Conservation (phyloP, 2,113 vertebrate species). For the Ramphastos sulfuratus region DNA sequence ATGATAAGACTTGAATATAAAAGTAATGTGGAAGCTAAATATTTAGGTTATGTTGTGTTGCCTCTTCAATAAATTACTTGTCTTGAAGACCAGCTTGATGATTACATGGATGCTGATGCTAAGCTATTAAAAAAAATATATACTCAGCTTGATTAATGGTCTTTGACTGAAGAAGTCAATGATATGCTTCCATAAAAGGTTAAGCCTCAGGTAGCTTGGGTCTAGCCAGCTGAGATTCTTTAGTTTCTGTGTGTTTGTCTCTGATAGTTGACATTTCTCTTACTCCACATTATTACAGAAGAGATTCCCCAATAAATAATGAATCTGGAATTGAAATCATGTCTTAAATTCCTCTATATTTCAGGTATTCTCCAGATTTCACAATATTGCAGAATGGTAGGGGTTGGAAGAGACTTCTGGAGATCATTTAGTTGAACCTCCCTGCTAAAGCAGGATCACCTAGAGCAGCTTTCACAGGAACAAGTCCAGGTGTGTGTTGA, state of each 20-base stretch:
- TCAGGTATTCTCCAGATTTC: neutral
- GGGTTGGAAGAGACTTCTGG: too few relatives aligned
- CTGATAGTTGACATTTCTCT: neutral
- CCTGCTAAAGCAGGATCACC: too few relatives aligned
- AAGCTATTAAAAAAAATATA: neutral
- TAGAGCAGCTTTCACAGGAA: too few relatives aligned
- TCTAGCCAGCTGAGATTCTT: neutral
- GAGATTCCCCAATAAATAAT: neutral
- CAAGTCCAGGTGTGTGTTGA: too few relatives aligned
- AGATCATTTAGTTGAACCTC: too few relatives aligned
- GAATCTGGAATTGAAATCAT: neutral
- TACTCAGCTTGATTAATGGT: constrained; percentile 35
- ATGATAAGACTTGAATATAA: neutral
- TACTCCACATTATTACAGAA: fast-evolving
- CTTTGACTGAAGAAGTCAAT: constrained; percentile 37
- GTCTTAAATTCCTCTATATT: neutral
- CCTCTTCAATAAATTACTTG: neutral
- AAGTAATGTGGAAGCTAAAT: neutral
- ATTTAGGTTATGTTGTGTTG: neutral
- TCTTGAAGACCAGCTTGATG: constrained; percentile 18
- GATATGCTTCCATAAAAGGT: constrained; percentile 22
- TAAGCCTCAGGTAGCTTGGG: neutral
- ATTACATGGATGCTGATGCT: neutral
- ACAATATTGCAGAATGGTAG: too few relatives aligned
- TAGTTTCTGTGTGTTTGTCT: neutral